Percentiles rank a stretch among this genome's conserved stretches.
phyloP scores from a whole-genome alignment of 1,140 invertebrate species.

The Drosophila bocki region DNA sequence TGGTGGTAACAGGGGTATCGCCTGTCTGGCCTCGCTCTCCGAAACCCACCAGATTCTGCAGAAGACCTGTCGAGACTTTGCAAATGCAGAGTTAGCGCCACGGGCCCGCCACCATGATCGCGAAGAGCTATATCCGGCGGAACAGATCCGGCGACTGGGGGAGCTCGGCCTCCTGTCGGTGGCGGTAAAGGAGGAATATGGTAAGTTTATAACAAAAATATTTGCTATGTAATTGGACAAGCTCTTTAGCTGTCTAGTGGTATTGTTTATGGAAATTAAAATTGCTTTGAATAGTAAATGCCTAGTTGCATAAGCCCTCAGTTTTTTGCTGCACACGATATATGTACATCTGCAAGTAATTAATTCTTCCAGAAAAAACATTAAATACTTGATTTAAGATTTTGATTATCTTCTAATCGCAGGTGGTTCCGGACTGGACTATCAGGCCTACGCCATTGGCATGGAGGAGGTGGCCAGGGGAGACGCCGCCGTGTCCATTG shows the following conservation, averaged over 20 bases:
- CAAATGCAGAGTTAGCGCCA: constrained; percentile 95
- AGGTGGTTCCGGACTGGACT: constrained; percentile 92
- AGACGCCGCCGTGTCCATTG: constrained; percentile 93
- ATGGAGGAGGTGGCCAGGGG: constrained; percentile 96
- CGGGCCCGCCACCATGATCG: constrained; percentile 93
- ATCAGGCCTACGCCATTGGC: constrained; percentile 96
- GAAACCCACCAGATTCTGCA: constrained; percentile 97
- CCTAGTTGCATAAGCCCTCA: background rate
- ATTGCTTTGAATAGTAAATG: background rate
- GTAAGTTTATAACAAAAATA: constrained; percentile 72
- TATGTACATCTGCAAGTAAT: background rate
- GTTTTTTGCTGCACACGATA: background rate
- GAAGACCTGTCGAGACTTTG: constrained; percentile 97
- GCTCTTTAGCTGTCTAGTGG: no score
- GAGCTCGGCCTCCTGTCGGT: constrained; percentile 96
- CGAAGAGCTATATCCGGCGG: constrained; percentile 92
- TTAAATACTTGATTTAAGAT: background rate
- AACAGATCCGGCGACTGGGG: constrained; percentile 96
- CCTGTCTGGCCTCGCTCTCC: constrained; percentile 89
- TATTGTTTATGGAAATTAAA: background rate
- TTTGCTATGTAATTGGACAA: background rate
- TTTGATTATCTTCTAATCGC: background rate
- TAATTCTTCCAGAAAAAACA: background rate
- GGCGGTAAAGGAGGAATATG: constrained; percentile 91
- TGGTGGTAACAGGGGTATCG: constrained; percentile 85